Evolutionary conservation across 2,797 vertebrate species (phyloP).

Genomic region (Erpetoichthys calabaricus): DNA sequence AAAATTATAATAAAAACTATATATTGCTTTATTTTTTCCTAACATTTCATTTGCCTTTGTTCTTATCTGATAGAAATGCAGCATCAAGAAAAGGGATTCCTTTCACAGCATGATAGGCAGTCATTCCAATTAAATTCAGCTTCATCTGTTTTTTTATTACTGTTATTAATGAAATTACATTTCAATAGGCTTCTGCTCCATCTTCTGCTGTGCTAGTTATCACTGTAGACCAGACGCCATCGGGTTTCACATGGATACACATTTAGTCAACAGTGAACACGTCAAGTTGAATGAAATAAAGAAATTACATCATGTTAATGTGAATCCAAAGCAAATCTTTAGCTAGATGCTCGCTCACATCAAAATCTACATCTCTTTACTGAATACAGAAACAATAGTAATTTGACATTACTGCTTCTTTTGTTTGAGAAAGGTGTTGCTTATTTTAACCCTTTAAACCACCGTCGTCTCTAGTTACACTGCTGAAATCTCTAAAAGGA

Average conservation of each 20-base stretch:
- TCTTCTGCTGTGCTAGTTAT: constrained; percentile 40
- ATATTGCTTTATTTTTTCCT: too few relatives aligned
- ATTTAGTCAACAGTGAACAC: constrained; percentile 44
- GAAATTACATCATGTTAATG: constrained; percentile 13
- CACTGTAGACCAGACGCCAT: constrained; percentile 44
- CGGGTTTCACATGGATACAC: constrained; percentile 49
- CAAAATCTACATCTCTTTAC: too few relatives aligned
- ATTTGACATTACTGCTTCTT: too few relatives aligned
- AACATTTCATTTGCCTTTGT: too few relatives aligned
- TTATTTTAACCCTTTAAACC: too few relatives aligned
- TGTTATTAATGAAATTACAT: constrained; percentile 40
- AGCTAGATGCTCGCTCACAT: neutral
- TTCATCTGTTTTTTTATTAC: constrained; percentile 14
- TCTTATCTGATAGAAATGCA: too few relatives aligned
- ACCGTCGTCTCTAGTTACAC: too few relatives aligned
- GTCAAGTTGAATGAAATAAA: constrained; percentile 12
- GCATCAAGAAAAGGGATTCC: constrained; percentile 26
- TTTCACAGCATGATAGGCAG: constrained; percentile 38
- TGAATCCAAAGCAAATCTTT: constrained; percentile 10
- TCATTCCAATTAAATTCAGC: constrained; percentile 47
- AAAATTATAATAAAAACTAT: too few relatives aligned
- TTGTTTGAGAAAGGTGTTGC: too few relatives aligned
- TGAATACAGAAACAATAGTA: too few relatives aligned
- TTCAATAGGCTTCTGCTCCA: constrained; percentile 18
- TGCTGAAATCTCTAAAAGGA: too few relatives aligned